A percentile compares a stretch with the other conserved stretches of the same genome.
These are phyloP conservation scores for Drosophila mayri DNA, from an alignment of 1,140 invertebrate genomes.

Conservation along the genomic window DNA sequence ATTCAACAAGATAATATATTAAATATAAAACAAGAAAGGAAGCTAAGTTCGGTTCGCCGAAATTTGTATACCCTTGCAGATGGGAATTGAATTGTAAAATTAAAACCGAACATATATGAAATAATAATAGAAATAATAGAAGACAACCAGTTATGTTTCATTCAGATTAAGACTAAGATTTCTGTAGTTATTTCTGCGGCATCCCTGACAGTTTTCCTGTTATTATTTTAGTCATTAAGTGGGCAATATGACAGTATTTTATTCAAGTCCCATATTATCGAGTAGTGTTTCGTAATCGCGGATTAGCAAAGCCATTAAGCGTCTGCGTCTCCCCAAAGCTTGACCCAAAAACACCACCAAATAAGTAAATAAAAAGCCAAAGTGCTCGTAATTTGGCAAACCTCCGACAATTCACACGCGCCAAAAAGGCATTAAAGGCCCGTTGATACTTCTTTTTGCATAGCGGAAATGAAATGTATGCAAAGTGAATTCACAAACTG, in stretches of 20 bases:
- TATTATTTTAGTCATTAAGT: not conserved
- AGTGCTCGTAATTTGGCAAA: slow-evolving; percentile 10
- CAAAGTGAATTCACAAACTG: slow-evolving; percentile 20
- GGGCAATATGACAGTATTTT: not conserved
- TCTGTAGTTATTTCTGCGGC: not conserved
- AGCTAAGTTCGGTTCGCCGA: no score
- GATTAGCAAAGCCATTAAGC: slow-evolving; percentile 16
- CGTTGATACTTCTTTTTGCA: slow-evolving; percentile 35
- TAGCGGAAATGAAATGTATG: slow-evolving; percentile 64
- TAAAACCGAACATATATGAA: no score
- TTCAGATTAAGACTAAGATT: not conserved
- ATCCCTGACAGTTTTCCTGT: not conserved
- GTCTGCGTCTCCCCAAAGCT: slow-evolving; percentile 1
- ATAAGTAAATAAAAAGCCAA: slow-evolving; percentile 24
- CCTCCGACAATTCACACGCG: slow-evolving; percentile 61
- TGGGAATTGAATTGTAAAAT: no score
- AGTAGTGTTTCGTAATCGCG: not conserved
- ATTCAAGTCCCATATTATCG: not conserved
- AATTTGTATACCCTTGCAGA: no score
- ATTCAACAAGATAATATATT: no score
- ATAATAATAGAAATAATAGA: no score
- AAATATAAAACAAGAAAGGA: no score
- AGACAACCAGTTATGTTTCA: no score
- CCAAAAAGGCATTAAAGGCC: slow-evolving; percentile 42
- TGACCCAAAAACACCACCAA: slow-evolving; percentile 52